Conservation (phyloP, 2,113 vertebrate species). For the Thermophis baileyi region DNA sequence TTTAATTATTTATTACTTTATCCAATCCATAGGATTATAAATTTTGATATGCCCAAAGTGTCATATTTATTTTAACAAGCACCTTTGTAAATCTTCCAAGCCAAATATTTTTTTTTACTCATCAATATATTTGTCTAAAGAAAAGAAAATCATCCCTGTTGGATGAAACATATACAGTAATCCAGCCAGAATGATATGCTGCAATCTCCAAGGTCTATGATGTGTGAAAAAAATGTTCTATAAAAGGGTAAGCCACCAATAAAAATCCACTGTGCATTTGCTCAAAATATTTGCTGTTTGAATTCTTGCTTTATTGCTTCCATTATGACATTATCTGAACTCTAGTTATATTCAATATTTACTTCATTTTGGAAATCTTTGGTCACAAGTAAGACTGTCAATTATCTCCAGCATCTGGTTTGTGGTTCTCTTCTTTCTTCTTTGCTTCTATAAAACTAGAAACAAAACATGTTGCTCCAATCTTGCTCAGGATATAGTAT, state of each 20-base stretch:
- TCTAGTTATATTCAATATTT: neutral
- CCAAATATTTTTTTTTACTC: neutral
- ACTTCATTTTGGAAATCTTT: slow-evolving; percentile 13
- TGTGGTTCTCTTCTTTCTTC: neutral
- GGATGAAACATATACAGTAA: neutral
- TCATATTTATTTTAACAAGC: neutral
- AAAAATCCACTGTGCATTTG: neutral
- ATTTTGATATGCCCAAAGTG: too few species aligned
- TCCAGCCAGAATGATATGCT: neutral
- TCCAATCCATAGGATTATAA: neutral
- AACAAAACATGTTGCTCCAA: neutral
- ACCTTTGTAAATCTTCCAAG: neutral
- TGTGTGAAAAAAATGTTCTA: neutral
- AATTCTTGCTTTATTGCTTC: neutral
- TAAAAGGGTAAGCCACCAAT: neutral
- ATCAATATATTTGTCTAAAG: neutral
- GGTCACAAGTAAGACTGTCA: neutral
- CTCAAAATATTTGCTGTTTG: neutral
- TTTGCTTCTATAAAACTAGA: neutral
- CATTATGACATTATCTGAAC: neutral
- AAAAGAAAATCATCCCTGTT: neutral
- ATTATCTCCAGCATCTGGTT: neutral
- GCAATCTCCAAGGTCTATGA: neutral
- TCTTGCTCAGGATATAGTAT: slow-evolving; percentile 18
- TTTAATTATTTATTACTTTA: neutral